Evolutionary conservation across 2,888 invertebrate genomes (phyloP).

Genomic region (Thereva nobilitata): DNA sequence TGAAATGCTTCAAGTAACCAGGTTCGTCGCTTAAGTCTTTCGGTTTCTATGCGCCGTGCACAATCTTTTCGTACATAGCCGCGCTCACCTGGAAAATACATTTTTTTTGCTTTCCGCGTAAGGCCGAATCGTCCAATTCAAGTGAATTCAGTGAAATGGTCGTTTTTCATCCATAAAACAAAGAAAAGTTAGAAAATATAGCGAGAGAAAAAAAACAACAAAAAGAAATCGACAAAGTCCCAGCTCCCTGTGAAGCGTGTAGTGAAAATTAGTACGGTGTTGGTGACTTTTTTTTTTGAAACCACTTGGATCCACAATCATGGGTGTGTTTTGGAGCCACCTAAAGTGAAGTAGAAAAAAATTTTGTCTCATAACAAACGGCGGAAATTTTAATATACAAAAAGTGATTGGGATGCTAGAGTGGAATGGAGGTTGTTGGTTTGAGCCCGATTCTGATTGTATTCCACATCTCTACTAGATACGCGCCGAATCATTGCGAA

Average conservation of each 20-base stretch:
- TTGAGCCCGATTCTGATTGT: too few relatives aligned
- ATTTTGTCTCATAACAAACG: neutral
- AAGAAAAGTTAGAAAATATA: constrained; percentile 10
- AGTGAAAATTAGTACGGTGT: constrained; percentile 22
- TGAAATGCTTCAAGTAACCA: constrained; percentile 20
- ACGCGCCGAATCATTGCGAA: too few relatives aligned
- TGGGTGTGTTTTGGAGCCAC: constrained; percentile 20
- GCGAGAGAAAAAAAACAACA: neutral
- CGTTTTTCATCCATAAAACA: neutral
- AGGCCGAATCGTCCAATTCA: constrained; percentile 8
- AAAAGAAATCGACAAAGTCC: neutral
- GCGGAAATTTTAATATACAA: constrained; percentile 9
- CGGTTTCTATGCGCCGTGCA: constrained; percentile 36
- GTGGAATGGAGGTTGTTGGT: too few relatives aligned
- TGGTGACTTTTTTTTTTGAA: too few relatives aligned
- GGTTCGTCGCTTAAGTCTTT: constrained; percentile 43
- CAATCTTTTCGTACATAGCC: neutral
- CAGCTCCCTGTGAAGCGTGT: constrained; percentile 8
- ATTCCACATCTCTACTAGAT: too few relatives aligned
- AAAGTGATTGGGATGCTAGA: neutral
- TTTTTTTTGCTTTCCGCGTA: neutral
- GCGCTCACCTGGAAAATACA: constrained; percentile 7
- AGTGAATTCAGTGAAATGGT: constrained; percentile 2
- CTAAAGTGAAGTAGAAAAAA: constrained; percentile 24
- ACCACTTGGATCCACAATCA: neutral